Base-by-base conservation (phyloP, 2,113 vertebrate genomes). In the Phodopus roborovskii region DNA sequence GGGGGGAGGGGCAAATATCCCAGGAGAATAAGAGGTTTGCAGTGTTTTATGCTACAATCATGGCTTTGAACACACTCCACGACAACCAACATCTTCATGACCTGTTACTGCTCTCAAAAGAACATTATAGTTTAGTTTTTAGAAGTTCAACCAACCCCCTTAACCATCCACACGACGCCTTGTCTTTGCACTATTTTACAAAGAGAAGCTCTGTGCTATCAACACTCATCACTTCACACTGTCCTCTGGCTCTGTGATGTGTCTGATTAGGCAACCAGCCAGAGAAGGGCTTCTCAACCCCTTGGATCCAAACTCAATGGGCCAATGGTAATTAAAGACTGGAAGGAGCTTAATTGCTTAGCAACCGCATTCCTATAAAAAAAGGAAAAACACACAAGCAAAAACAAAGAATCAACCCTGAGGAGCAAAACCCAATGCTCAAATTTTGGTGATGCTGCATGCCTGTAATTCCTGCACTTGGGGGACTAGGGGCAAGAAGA, bases 161-260 rank as follows among this genome's bases (percentile, higher is more conserved):
- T 68, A 42, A 45, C 58, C 39, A 30, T 16, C 1, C 6, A 77
- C 26, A 17, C 3, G 30, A 17, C 30, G 81, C 24, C n/a, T 62
- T 62, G n/a, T 39, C 58, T 45, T 83, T 60, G 22, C 39, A 42
- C 26, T 30, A 9, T 17, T 58, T 39, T 39, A 7, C 60, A 66
- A 68, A 68, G 62, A 48, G n/a, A 92, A 50, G 95, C 79, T 92
- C 28, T 26, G 39, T 60, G 71, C 39, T 92, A 56, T 73, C 24
- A 88, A 62, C 95, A 92, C 82, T 85, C 33, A 88, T 95, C 79
- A 74, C 19, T 92, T 94, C 20, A 81, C 42, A 88, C 22, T 84
- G 24, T 74, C 93, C n/a, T 92, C 62, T 88, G 28, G 71, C 89
- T 93, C 42, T 71, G 90, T 6, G 79, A 92, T 33, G 45, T 91